Evolutionary conservation across 2,888 invertebrate species (phyloP).

Genomic region (Lochmaea capreae): DNA sequence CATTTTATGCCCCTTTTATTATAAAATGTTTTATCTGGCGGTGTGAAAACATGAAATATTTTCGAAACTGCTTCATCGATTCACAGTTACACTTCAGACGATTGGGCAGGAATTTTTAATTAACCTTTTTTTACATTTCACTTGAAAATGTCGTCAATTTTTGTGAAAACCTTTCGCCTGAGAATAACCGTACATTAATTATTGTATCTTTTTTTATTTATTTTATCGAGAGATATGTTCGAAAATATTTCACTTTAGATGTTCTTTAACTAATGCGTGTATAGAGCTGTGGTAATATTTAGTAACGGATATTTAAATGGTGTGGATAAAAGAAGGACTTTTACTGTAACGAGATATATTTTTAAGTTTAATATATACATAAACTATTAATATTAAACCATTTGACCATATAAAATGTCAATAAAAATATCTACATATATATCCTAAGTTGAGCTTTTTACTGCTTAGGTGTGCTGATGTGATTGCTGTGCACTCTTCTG

Average conservation of each 20-base stretch:
- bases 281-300: slow-evolving; percentile 63
- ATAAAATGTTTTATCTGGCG: slow-evolving; percentile 23
- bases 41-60: slow-evolving; percentile 22
- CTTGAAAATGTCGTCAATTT: not conserved
- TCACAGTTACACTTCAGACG: not conserved
- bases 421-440: slow-evolving; percentile 47
- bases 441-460: slow-evolving; percentile 59
- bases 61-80: slow-evolving; percentile 15
- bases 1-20: slow-evolving; percentile 51
- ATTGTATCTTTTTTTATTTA: slow-evolving; percentile 28
- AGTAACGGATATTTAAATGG: slow-evolving; percentile 53
- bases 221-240: not conserved
- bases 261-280: slow-evolving; percentile 54
- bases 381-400: slow-evolving; percentile 38
- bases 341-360: slow-evolving; percentile 45
- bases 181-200: slow-evolving; percentile 29
- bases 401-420: slow-evolving; percentile 40
- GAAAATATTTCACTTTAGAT: slow-evolving; percentile 27
- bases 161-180: not conserved
- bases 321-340: slow-evolving; percentile 54
- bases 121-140: not conserved
- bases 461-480: slow-evolving; percentile 64
- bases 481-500: slow-evolving; percentile 62
- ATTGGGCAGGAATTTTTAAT: not conserved
- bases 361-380: slow-evolving; percentile 52